Evolutionary conservation across 2,888 invertebrate species (phyloP), one percentile per base, ranked within the genome.

Genomic region (Tetranychus truncatus): DNA sequence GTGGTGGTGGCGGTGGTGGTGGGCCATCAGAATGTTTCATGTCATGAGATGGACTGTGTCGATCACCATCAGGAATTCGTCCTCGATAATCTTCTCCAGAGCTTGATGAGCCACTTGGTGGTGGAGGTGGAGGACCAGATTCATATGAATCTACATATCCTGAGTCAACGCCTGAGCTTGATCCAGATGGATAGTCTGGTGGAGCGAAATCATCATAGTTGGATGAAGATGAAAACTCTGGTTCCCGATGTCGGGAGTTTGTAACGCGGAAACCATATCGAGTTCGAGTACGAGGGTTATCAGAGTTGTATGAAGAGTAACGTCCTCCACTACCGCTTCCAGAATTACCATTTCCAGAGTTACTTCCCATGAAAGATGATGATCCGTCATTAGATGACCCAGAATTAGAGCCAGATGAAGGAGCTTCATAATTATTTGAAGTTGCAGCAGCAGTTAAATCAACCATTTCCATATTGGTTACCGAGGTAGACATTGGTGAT

Each of bases 251-350:
- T 21, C 69, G 20, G 34, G 69, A 20, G 20, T n/a, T 21, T 5
- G 20, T 6, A 20, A 69, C 69, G 11, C 69, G 69, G 69, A 69
- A 69, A 7, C 69, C 69, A 69, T 69, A 69, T 20, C 69, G 69
- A 69, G 69, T 69, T 20, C 69, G n/a, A 69, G 55, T 55, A 2
- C 55, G 55, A 55, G 55, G 55, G 15, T 55, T 55, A 7, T 55
- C 55, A 9, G 55, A 55, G 55, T 55, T 55, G 55, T 55, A 55
- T 2, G 55, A 55, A 15, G 9, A 15, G 15, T 55, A 55, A 5
- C 55, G 55, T 55, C 55, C 55, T 55, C 55, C 55, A 55, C 15
- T 55, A 4, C 34, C 34, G 34, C 34, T 34, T 34, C 66, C 66
- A 20, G 69, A 69, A 69, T 21, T 21, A 11, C 21, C 11, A 69